A percentile compares a stretch with the other conserved stretches of the same genome.
Conservation (phyloP, 37 sponge, comb jelly and placozoan genomes). For the Ianthella basta region DNA sequence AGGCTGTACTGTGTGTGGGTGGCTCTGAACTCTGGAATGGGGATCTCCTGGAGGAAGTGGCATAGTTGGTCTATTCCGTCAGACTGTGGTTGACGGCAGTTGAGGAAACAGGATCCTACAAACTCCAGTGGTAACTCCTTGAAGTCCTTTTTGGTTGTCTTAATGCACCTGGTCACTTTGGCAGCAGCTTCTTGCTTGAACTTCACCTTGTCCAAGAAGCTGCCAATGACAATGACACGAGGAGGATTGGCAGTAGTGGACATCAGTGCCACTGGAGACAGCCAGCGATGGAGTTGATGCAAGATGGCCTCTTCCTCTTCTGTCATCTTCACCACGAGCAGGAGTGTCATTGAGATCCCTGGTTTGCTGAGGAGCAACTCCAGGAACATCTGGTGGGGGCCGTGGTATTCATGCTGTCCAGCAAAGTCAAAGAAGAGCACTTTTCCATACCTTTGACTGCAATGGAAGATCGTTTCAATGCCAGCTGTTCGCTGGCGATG, state of each 20-base stretch:
- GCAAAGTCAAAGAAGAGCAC: constrained; percentile 65
- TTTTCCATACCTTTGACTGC: constrained; percentile 45
- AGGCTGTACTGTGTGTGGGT: no score
- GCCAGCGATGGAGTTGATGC: constrained; percentile 44
- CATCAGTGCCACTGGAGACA: constrained; percentile 39
- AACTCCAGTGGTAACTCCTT: no score
- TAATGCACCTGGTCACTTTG: no score
- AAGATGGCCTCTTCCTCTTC: constrained; percentile 24
- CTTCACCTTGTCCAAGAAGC: constrained; percentile 37
- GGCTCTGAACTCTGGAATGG: no score
- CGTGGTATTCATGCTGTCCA: constrained; percentile 57
- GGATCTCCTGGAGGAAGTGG: no score
- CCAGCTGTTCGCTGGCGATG: constrained; percentile 42
- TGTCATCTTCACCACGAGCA: constrained; percentile 49
- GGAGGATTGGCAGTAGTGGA: constrained; percentile 20
- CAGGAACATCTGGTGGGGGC: constrained; percentile 54
- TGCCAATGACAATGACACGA: constrained; percentile 51
- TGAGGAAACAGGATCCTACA: no score
- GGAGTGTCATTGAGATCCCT: constrained; percentile 36
- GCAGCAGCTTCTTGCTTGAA: no score
- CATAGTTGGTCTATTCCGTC: no score
- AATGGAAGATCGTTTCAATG: constrained; percentile 39
- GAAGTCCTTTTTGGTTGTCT: no score
- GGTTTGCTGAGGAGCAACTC: constrained; percentile 31
- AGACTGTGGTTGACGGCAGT: no score